These are phyloP conservation scores for Solenodon paradoxus DNA, from an alignment of 2,113 vertebrate species.

Conservation along the genomic window DNA sequence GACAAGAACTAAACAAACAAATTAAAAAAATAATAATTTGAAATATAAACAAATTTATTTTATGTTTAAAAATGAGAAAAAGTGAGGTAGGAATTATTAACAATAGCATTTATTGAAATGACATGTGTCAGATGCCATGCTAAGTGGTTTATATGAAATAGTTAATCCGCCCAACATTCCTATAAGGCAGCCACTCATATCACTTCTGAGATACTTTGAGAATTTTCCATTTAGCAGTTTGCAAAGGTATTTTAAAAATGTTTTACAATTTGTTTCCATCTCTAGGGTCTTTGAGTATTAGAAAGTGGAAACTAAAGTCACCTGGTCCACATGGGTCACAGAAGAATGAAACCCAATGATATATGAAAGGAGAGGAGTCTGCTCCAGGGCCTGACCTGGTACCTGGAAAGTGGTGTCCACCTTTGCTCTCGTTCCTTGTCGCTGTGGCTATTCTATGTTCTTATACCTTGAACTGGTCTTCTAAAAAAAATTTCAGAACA, in stretches of 20 bases:
- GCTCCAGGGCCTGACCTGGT: not conserved
- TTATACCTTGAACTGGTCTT: not conserved
- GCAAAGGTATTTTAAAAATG: not conserved
- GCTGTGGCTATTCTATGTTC: not conserved
- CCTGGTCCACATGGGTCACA: not conserved
- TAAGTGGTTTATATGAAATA: not conserved
- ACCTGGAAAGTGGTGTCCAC: accelerated
- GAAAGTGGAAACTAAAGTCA: not conserved
- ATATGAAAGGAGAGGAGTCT: accelerated
- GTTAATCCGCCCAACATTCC: not conserved
- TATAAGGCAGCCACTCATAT: not conserved
- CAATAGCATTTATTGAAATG: not conserved
- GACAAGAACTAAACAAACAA: not conserved
- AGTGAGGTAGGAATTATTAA: not conserved
- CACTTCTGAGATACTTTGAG: not conserved
- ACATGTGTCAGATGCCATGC: not conserved
- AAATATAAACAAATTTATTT: not conserved
- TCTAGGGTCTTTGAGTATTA: not conserved
- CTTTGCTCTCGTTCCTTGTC: not conserved
- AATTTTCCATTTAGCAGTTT: not conserved
- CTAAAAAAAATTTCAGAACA: not conserved
- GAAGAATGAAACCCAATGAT: not conserved
- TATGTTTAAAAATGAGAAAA: not conserved
- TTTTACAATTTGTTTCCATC: not conserved
- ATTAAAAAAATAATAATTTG: not conserved